These are phyloP conservation scores for Echiichthys vipera DNA, from an alignment of 2,797 vertebrate genomes.

Conservation along the genomic window DNA sequence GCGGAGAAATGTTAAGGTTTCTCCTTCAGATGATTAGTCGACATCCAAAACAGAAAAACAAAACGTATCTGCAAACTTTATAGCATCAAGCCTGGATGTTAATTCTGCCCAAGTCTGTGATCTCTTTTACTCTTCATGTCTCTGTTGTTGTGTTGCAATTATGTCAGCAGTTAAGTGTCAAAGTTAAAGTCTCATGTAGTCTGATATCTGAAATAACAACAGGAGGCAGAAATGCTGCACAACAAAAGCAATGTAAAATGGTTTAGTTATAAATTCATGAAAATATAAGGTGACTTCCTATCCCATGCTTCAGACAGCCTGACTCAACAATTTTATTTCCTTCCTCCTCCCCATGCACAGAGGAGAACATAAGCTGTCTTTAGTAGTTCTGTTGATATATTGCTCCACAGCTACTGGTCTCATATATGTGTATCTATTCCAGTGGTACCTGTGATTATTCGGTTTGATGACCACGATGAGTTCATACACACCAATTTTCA, in stretches of 20 bases:
- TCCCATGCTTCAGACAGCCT: conserved; percentile 20
- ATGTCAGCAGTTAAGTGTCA: background rate
- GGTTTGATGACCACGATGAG: conserved; percentile 24
- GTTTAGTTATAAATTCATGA: background rate
- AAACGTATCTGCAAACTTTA: background rate
- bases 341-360: conserved; percentile 12
- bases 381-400: conserved; percentile 5
- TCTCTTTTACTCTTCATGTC: background rate
- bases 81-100: background rate
- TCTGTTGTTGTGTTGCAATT: background rate
- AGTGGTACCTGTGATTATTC: conserved; percentile 16
- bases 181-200: background rate
- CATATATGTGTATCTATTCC: background rate
- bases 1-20: background rate
- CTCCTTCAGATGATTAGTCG: background rate
- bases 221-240: background rate
- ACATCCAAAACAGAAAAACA: background rate
- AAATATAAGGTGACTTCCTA: background rate
- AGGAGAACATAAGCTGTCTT: background rate
- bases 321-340: conserved; percentile 1
- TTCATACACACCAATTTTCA: conserved; percentile 16
- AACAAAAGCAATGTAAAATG: background rate
- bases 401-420: conserved; percentile 10
- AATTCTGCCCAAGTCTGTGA: background rate
- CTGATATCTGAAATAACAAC: background rate